These are phyloP conservation scores for Triops cancriformis DNA, from an alignment of 1,140 invertebrate species.

Conservation along the genomic window DNA sequence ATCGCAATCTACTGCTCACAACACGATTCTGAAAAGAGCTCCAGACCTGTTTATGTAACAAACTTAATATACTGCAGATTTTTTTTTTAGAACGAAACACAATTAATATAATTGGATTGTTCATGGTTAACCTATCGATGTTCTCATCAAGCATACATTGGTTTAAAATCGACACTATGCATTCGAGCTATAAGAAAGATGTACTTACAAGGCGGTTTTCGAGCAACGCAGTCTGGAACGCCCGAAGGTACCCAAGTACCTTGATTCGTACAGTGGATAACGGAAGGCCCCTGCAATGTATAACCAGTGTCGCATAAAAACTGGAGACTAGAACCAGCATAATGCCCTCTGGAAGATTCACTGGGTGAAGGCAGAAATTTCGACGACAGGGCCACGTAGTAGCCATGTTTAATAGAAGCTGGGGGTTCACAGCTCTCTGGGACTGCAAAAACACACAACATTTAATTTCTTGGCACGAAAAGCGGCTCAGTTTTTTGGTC, in stretches of 20 bases:
- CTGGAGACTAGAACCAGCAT: neutral
- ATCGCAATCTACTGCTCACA: too few relatives aligned
- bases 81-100: too few relatives aligned
- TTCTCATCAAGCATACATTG: too few relatives aligned
- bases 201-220: neutral
- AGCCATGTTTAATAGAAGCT: neutral
- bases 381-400: neutral
- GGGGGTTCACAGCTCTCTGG: neutral
- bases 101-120: too few relatives aligned
- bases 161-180: neutral
- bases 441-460: neutral
- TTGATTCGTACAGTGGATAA: slow-evolving; percentile 38
- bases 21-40: too few relatives aligned
- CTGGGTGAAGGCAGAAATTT: neutral
- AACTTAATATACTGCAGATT: too few relatives aligned
- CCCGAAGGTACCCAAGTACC: slow-evolving; percentile 43
- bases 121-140: too few relatives aligned
- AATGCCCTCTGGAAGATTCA: neutral
- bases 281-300: slow-evolving; percentile 38
- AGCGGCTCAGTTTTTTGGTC: neutral
- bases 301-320: slow-evolving; percentile 39
- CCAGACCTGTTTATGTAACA: too few relatives aligned
- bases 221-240: slow-evolving; percentile 35
- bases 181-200: neutral
- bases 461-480: neutral